phyloP scores from a whole-genome alignment of 2,797 vertebrate species.

The Avahi laniger region DNA sequence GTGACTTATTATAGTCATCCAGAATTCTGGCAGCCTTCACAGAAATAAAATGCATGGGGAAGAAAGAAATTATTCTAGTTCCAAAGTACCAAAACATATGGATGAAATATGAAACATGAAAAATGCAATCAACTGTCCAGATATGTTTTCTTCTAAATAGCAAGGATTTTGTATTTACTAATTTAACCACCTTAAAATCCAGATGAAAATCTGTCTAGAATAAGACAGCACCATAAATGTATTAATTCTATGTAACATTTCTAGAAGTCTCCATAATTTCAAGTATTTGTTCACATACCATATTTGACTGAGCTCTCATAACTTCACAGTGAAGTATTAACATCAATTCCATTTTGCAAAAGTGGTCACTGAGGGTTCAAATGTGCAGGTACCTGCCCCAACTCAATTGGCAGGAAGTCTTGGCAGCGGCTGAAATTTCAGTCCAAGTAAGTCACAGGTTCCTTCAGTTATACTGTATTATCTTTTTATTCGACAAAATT shows the following conservation, averaged over 20 bases:
- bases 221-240: neutral
- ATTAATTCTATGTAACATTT: slow-evolving; percentile 15
- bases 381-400: too few relatives aligned
- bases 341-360: neutral
- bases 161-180: neutral
- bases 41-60: neutral
- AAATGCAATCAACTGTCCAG: neutral
- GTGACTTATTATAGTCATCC: slow-evolving; percentile 12
- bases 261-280: neutral
- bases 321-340: neutral
- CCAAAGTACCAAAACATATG: slow-evolving; percentile 32
- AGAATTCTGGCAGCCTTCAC: slow-evolving; percentile 17
- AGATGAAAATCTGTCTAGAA: neutral
- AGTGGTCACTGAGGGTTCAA: neutral
- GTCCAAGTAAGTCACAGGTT: neutral
- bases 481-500: slow-evolving; percentile 1
- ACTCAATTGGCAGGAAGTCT: neutral
- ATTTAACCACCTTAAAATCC: neutral
- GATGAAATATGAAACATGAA: slow-evolving; percentile 33
- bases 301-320: slow-evolving; percentile 6
- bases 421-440: neutral
- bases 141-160: slow-evolving; percentile 20
- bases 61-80: neutral
- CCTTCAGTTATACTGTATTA: neutral
- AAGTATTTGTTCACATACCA: neutral